A percentile compares a stretch with the other conserved stretches of the same genome.
These are phyloP conservation scores for Blastobasis adustella DNA, from an alignment of 2,888 invertebrate species.

Conservation along the genomic window DNA sequence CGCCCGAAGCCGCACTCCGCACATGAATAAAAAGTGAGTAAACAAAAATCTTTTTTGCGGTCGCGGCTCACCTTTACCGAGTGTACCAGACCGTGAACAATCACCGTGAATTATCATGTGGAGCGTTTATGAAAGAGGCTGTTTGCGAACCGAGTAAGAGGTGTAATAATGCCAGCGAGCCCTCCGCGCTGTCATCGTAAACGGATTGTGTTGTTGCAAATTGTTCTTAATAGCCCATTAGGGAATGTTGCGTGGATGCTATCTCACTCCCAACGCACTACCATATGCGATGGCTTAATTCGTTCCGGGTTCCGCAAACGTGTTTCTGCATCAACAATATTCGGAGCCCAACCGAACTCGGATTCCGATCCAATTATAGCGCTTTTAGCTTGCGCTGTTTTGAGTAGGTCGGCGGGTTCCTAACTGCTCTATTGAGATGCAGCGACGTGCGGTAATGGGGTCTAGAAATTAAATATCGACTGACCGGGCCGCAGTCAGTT, in stretches of 20 bases:
- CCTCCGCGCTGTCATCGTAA: slow-evolving; percentile 42
- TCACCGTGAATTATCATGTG: slow-evolving; percentile 66
- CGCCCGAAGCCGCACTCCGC: slow-evolving; percentile 53
- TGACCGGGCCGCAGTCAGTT: slow-evolving; percentile 48
- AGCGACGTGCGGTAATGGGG: slow-evolving; percentile 26
- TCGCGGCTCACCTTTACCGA: slow-evolving; percentile 64
- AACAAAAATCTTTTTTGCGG: slow-evolving; percentile 69
- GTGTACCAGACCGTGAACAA: slow-evolving; percentile 71
- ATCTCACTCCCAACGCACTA: slow-evolving; percentile 20
- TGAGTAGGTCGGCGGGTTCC: neutral
- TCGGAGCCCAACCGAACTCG: no score
- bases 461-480: slow-evolving; percentile 48
- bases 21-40: slow-evolving; percentile 55
- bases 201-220: slow-evolving; percentile 50
- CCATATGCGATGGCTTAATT: no score
- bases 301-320: no score
- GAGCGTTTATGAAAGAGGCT: slow-evolving; percentile 61
- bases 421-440: slow-evolving; percentile 18
- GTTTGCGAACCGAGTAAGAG: slow-evolving; percentile 57
- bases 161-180: slow-evolving; percentile 45
- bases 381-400: no score
- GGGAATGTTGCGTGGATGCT: slow-evolving; percentile 25
- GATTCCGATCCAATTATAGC: no score
- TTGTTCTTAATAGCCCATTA: slow-evolving; percentile 40
- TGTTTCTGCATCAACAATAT: no score